Evolutionary conservation across 2,888 invertebrate species (phyloP).

Genomic region (Acrobasis consociella): DNA sequence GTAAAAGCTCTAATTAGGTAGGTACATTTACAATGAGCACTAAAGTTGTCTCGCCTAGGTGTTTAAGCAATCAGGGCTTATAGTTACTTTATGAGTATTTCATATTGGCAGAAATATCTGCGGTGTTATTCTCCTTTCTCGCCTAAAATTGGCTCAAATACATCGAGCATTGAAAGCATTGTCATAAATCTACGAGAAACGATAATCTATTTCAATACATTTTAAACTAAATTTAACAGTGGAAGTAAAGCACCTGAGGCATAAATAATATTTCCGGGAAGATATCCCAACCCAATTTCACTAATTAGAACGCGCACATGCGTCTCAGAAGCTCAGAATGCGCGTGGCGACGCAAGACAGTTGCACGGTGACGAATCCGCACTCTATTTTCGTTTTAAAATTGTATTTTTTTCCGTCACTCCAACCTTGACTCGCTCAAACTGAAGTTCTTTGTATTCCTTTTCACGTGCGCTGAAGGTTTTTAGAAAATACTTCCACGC

Average conservation of each 20-base stretch:
- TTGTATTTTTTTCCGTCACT: slow-evolving; percentile 23
- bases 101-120: too few species aligned
- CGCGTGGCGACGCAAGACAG: slow-evolving; percentile 13
- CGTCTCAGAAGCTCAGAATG: not conserved
- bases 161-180: too few species aligned
- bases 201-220: not conserved
- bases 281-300: slow-evolving; percentile 15
- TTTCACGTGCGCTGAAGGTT: slow-evolving; percentile 12
- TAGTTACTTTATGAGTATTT: too few species aligned
- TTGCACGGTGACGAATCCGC: slow-evolving; percentile 23
- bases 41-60: too few species aligned
- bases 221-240: not conserved
- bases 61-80: too few species aligned
- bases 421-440: slow-evolving; percentile 31
- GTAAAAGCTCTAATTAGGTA: too few species aligned
- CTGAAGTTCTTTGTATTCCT: slow-evolving; percentile 29
- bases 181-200: not conserved
- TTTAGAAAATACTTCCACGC: slow-evolving; percentile 12
- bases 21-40: too few species aligned
- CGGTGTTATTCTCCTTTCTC: too few species aligned
- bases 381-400: slow-evolving; percentile 23
- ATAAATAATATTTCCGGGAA: slow-evolving; percentile 16
- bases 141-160: too few species aligned
- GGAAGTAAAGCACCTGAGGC: not conserved
- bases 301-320: slow-evolving; percentile 16